phyloP scores from a whole-genome alignment of 2,797 vertebrate species.

The Tadarida brasiliensis region DNA sequence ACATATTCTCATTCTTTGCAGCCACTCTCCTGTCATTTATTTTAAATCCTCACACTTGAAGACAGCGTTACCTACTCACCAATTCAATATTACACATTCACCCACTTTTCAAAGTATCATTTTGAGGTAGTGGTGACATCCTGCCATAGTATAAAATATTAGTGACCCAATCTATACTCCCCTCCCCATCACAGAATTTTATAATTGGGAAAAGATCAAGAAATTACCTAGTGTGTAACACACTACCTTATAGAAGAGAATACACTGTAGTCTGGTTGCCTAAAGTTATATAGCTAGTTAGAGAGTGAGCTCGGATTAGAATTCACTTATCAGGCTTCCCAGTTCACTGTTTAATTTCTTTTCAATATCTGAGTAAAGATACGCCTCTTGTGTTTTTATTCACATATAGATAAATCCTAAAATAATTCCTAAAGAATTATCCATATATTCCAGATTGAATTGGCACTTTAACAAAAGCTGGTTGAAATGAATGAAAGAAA shows the following conservation, averaged over 20 bases:
- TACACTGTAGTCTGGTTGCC: background rate
- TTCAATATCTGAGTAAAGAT: constrained; percentile 44
- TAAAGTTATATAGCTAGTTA: background rate
- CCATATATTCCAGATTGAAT: background rate
- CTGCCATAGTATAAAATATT: constrained; percentile 9
- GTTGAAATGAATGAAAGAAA: background rate
- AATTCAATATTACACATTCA: background rate
- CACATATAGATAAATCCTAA: background rate
- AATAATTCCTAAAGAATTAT: constrained; percentile 48
- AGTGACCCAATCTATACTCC: background rate
- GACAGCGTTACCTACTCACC: background rate
- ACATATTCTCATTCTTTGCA: background rate
- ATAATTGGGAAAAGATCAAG: constrained; percentile 13
- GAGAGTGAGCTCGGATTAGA: background rate
- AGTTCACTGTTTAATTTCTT: constrained; percentile 42
- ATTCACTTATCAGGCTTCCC: background rate
- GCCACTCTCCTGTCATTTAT: background rate
- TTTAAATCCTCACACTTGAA: background rate
- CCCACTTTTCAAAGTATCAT: constrained; percentile 32
- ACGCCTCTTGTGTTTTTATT: background rate
- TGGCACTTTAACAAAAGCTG: constrained; percentile 47
- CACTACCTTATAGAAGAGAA: background rate
- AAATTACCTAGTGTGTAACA: constrained; percentile 5
- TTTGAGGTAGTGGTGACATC: constrained; percentile 27
- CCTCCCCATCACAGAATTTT: background rate